Evolutionary conservation across 30 jellyfish, hydroid and myxozoan genomes (phyloP), one percentile per base, ranked within the genome.

Genomic region (Morbakka virulenta): DNA sequence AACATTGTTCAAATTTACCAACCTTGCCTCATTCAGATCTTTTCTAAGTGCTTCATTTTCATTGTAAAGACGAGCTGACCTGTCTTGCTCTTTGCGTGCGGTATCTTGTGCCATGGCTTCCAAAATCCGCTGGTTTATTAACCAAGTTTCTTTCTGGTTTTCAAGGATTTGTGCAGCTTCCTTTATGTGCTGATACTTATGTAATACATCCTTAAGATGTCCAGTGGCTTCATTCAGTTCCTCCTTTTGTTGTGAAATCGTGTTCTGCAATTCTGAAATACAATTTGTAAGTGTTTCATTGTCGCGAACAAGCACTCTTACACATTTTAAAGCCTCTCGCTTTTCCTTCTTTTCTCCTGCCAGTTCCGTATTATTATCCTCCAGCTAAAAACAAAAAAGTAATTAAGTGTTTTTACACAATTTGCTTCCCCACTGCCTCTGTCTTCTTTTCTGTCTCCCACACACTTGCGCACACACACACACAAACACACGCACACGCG

Each of bases 241-340:
- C 32, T 71, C 80, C 61, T 82, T 79, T 66, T 82, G 97, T 33
- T 69, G 47, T 1, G 84, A 83, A 28, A 89, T 77, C n/a, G 84
- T 73, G 32, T 77, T 83, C 36, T 89, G 97, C 31, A 81, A 50
- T 4, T 87, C 95, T 26, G 47, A 33, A 27, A 89, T 81, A 68
- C 95, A 82, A 28, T 65, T 72, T 47, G 93, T 83, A 84, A 82
- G 76, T 21, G 89, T 77, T 66, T 89, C 97, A 88, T 89, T 89
- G 52, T 89, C 97, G 29, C 63, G 80, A 17, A 89, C 71, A 80
- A 89, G 31, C 3, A 94, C 93, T 72, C 65, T 76, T 52, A 89
- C 47, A 66, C 97, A 89, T 27, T 73, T 81, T 50, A 89, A 87
- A 22, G 97, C 97, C 49, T 89, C 97, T 17, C 47, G 32, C 71